Conservation (phyloP, 2,888 invertebrate genomes). For the Alentia gelatinosa region DNA sequence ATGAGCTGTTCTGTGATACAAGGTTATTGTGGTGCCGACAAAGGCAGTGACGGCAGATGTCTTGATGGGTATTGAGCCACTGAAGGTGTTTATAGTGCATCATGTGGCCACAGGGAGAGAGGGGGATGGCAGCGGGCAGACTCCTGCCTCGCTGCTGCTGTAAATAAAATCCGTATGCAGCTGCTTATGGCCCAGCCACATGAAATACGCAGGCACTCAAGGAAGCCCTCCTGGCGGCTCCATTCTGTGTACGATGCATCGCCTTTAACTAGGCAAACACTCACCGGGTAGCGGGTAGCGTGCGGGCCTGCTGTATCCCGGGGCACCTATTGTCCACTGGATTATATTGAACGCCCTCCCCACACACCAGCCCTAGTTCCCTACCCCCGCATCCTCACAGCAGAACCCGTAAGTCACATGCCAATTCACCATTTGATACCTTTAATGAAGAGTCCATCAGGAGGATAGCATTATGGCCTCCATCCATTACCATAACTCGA, state of each 20-base stretch:
- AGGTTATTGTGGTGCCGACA: background rate
- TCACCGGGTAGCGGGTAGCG: background rate
- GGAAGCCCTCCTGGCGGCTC: background rate
- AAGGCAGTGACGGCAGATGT: background rate
- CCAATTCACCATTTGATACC: background rate
- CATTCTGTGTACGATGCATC: background rate
- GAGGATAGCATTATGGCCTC: background rate
- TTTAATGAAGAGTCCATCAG: conserved; percentile 3
- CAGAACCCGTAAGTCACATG: background rate
- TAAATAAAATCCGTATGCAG: background rate
- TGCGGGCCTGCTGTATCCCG: background rate
- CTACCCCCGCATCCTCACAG: background rate
- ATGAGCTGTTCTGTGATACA: background rate
- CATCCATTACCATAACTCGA: background rate
- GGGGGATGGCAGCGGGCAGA: background rate
- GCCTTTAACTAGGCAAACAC: background rate
- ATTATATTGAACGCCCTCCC: background rate
- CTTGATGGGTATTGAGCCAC: background rate
- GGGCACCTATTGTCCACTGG: background rate
- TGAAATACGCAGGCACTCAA: background rate
- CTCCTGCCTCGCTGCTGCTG: background rate
- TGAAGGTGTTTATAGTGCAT: background rate
- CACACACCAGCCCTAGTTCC: background rate
- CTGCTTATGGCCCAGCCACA: background rate
- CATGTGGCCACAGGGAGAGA: background rate